These are phyloP conservation scores for Oligia latruncula DNA, from an alignment of 2,888 invertebrate genomes.

Conservation along the genomic window DNA sequence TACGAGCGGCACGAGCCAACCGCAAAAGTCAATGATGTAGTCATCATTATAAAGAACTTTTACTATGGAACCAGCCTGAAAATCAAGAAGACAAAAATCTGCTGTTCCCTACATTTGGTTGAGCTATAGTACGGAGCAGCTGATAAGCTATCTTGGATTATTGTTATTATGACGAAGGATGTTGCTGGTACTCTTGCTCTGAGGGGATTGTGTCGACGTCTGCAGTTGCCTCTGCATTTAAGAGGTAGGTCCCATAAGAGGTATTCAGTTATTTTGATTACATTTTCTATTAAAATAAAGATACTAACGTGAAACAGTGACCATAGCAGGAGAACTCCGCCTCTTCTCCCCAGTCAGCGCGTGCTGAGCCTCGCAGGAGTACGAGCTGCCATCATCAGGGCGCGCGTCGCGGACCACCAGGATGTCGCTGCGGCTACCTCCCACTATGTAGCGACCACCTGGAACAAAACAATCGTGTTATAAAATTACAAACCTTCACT, in stretches of 20 bases:
- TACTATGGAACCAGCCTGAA: no score
- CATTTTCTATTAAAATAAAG: not conserved
- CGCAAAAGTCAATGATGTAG: not conserved
- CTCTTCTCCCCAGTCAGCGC: constrained; percentile 94
- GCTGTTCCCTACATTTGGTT: no score
- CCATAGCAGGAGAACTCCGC: constrained; percentile 92
- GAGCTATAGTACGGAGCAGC: no score
- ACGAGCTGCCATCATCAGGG: constrained; percentile 93
- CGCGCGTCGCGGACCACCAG: constrained; percentile 94
- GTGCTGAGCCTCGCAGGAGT: constrained; percentile 95
- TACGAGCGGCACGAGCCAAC: not conserved
- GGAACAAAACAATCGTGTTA: constrained; percentile 53
- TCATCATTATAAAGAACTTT: no score
- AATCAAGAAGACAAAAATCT: no score
- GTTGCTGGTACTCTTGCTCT: no score
- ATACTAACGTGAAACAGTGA: constrained; percentile 92
- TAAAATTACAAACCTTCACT: not conserved
- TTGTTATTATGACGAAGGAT: no score
- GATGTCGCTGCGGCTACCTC: constrained; percentile 90
- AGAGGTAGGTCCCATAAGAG: no score
- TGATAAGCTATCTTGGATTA: no score
- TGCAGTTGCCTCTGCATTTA: no score
- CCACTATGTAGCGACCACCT: constrained; percentile 92
- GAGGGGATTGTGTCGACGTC: no score
- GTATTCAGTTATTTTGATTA: not conserved